These are phyloP conservation scores for Scomber japonicus DNA, from an alignment of 2,113 vertebrate genomes.

Conservation along the genomic window DNA sequence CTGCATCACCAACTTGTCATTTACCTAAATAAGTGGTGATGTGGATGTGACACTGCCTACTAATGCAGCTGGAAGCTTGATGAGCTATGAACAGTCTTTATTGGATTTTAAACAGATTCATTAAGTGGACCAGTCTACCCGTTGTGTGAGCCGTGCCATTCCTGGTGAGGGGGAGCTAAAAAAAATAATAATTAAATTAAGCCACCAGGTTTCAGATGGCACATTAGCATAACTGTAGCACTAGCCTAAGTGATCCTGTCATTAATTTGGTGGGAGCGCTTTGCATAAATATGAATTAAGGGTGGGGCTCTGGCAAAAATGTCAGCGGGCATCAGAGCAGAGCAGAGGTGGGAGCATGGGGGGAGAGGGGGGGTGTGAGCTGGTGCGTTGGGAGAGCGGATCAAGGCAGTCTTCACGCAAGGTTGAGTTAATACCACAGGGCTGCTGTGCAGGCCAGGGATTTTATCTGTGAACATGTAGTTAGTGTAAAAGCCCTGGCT, in stretches of 20 bases:
- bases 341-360: neutral
- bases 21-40: constrained; percentile 26
- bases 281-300: constrained; percentile 62
- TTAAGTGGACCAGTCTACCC: constrained; percentile 33
- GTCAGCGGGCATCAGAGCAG: constrained; percentile 25
- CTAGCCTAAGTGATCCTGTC: constrained; percentile 54
- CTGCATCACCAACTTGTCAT: constrained; percentile 32
- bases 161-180: constrained; percentile 28
- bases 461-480: constrained; percentile 41
- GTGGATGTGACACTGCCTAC: constrained; percentile 4
- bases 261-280: constrained; percentile 42
- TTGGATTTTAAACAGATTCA: constrained; percentile 63
- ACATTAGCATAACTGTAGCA: constrained; percentile 62
- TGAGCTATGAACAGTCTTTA: constrained; percentile 42
- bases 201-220: constrained; percentile 48
- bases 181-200: constrained; percentile 63
- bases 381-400: constrained; percentile 17
- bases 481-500: constrained; percentile 17
- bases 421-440: constrained; percentile 28
- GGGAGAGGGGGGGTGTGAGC: neutral
- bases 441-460: neutral
- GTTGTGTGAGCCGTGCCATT: constrained; percentile 5
- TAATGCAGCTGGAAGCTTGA: constrained; percentile 17
- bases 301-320: constrained; percentile 31
- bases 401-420: constrained; percentile 21